Conservation (phyloP, 2,888 invertebrate species). For the Chrysotoxum bicinctum region DNA sequence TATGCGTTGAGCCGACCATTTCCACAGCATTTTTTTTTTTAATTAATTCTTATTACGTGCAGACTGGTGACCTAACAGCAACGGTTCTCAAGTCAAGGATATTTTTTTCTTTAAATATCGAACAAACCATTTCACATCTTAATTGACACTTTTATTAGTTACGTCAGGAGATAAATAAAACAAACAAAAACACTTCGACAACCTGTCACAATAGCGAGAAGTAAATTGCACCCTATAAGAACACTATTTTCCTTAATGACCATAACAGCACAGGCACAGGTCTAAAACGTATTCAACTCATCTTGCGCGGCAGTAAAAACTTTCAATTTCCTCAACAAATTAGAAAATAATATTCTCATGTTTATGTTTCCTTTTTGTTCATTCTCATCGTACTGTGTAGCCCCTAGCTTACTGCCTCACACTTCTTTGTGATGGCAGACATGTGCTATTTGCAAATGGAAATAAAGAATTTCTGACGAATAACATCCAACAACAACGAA, state of each 20-base stretch:
- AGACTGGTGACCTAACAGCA: not conserved
- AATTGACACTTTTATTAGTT: slow-evolving; percentile 10
- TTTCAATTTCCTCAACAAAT: slow-evolving; percentile 72
- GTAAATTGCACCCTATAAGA: slow-evolving; percentile 52
- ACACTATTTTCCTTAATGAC: slow-evolving; percentile 48
- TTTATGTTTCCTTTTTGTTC: slow-evolving; percentile 65
- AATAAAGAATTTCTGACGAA: slow-evolving; percentile 47
- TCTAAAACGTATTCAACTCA: slow-evolving; percentile 22
- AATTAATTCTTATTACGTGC: not conserved
- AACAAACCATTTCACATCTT: not conserved
- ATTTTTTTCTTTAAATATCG: not conserved
- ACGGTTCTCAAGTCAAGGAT: not conserved
- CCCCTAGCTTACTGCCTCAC: not conserved
- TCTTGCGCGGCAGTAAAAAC: slow-evolving; percentile 50
- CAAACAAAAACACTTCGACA: slow-evolving; percentile 11
- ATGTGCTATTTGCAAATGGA: slow-evolving; percentile 62
- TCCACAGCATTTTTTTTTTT: not conserved
- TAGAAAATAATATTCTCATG: slow-evolving; percentile 68
- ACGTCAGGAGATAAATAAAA: slow-evolving; percentile 22
- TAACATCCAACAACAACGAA: slow-evolving; percentile 59
- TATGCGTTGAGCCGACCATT: not conserved
- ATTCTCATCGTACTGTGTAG: slow-evolving; percentile 3
- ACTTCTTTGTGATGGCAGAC: slow-evolving; percentile 57
- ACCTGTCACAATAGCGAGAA: slow-evolving; percentile 29
- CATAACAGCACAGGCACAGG: slow-evolving; percentile 39